phyloP scores from a whole-genome alignment of 2,888 invertebrate genomes.

The Clusia tigrina region DNA sequence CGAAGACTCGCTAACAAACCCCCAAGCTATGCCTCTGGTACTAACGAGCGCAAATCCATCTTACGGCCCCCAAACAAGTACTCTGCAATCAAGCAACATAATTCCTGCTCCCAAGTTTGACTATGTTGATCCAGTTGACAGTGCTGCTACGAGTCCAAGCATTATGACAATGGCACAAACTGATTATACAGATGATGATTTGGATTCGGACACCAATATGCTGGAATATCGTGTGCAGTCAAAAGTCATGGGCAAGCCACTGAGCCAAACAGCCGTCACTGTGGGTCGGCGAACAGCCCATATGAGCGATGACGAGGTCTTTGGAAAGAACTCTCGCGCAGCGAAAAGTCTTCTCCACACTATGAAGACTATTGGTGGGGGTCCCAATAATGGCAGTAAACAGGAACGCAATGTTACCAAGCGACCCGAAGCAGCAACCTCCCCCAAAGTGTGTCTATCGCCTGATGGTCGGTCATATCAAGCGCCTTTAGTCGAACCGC shows the following conservation, averaged over 20 bases:
- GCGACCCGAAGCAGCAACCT: conserved; percentile 38
- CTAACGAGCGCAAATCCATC: conserved; percentile 57
- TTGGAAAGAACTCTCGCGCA: conserved; percentile 65
- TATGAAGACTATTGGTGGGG: conserved; percentile 66
- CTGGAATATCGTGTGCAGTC: conserved; percentile 73
- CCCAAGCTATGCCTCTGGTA: conserved; percentile 58
- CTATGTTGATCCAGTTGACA: conserved; percentile 47
- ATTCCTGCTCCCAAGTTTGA: conserved; percentile 41
- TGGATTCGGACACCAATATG: conserved; percentile 63
- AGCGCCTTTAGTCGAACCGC: conserved; percentile 59
- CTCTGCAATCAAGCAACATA: conserved; percentile 10
- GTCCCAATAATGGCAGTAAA: conserved; percentile 26
- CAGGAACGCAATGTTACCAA: conserved; percentile 10
- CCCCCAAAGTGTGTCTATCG: conserved; percentile 52
- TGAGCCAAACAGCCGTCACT: conserved; percentile 76
- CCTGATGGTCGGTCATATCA: conserved; percentile 61
- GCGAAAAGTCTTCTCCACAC: conserved; percentile 68
- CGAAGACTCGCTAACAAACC: conserved; percentile 58
- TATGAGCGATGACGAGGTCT: conserved; percentile 64
- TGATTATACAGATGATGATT: conserved; percentile 55
- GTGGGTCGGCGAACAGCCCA: conserved; percentile 57
- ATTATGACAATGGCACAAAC: conserved; percentile 43
- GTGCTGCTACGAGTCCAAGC: conserved; percentile 49
- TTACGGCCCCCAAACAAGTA: conserved; percentile 35
- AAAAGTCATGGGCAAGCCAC: conserved; percentile 79